phyloP scores from a whole-genome alignment of 2,797 vertebrate species.

The Falco berigora region DNA sequence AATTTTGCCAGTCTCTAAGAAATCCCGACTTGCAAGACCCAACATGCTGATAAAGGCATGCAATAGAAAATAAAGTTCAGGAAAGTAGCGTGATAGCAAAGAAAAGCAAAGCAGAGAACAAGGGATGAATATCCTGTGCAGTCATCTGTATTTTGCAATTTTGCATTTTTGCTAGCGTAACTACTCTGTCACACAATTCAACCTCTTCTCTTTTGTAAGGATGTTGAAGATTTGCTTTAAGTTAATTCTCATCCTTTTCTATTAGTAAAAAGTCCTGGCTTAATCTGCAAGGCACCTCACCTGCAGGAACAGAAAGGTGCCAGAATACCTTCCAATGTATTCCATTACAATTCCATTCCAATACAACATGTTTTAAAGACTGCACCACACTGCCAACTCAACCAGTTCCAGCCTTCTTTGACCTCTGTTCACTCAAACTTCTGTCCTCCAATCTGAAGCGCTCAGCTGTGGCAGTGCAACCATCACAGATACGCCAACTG shows the following conservation, averaged over 20 bases:
- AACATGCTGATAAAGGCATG: neutral
- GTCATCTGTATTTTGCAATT: neutral
- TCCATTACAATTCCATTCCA: too few relatives aligned
- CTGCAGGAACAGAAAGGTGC: neutral
- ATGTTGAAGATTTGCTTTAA: neutral
- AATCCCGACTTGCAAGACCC: neutral
- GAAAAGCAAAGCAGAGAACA: neutral
- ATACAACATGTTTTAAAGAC: neutral
- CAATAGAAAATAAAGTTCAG: neutral
- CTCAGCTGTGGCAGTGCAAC: neutral
- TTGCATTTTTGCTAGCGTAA: neutral
- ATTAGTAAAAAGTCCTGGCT: neutral
- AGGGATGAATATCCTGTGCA: neutral
- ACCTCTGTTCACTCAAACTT: neutral
- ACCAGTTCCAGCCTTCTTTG: neutral
- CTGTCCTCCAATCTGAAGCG: neutral
- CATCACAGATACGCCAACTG: neutral
- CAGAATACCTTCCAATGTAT: neutral
- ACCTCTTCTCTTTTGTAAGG: neutral
- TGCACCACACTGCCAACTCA: neutral
- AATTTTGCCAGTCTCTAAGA: neutral
- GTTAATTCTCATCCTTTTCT: neutral
- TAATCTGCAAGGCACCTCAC: neutral
- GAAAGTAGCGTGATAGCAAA: neutral
- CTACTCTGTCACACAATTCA: neutral